Evolutionary conservation across 2,113 vertebrate species (phyloP), one percentile per base, ranked within the genome.

Genomic region (Copsychus sechellarum): DNA sequence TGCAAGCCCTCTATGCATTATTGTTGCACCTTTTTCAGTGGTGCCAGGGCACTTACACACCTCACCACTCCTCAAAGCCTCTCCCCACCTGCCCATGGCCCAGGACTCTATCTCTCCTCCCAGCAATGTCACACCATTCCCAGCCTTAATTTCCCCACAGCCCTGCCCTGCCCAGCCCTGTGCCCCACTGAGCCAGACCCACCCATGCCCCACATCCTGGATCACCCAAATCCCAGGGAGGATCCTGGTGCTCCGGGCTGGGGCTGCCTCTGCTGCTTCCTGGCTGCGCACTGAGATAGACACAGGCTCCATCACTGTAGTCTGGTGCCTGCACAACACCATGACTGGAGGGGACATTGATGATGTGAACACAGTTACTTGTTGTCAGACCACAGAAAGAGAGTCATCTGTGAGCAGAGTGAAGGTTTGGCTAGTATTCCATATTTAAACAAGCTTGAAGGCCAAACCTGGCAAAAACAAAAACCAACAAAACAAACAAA

Each of bases 211-310:
- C 33, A 11, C 11, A 26, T 17, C 15, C 43, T n/a, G 7, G 8
- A 6, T 18, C 5, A 4, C 20, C 14, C 21, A 31, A 43, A 43
- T 14, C 4, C 42, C 33, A 26, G 15, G 12, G 4, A 53, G 8
- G 4, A 26, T 19, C 12, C 19, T 0, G 1, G 20, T 22, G 7
- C 40, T 45, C 0, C 0, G 31, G 28, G 2, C 24, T 23, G n/a
- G 38, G 28, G 4, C 33, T 81, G 53, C 16, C 5, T 15, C 20
- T 42, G 9, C 3, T 45, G 34, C 17, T 48, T 54, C 45, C 51
- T n/a, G 34, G 3, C 29, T 65, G 23, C 13, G 21, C 1, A 5
- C n/a, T 31, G 33, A 5, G 34, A 42, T 1, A 0, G 34, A 14
- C 4, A 13, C 1, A 2, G 14, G 14, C 25, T 91, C 12, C 24